These are phyloP conservation scores for Hirtodrosophila duncani DNA, from an alignment of 2,888 invertebrate species.

Conservation along the genomic window DNA sequence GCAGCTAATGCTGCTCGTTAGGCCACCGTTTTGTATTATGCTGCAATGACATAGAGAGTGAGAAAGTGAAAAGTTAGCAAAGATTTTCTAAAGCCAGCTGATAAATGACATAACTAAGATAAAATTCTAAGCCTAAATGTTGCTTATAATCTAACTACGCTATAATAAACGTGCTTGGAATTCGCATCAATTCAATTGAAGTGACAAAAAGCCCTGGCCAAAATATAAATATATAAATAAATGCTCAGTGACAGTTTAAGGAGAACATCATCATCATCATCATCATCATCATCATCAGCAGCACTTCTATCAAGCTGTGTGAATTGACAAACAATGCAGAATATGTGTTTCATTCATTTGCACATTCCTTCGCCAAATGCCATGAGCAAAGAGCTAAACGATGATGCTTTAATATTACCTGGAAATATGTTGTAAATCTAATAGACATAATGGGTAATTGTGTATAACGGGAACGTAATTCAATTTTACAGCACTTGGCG, in stretches of 20 bases:
- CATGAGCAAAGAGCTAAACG: too few relatives aligned
- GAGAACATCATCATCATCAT: too few relatives aligned
- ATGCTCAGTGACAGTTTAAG: too few relatives aligned
- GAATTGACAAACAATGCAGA: constrained; percentile 25
- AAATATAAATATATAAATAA: too few relatives aligned
- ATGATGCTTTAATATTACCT: background rate
- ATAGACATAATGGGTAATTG: too few relatives aligned
- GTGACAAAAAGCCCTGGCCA: constrained; percentile 15
- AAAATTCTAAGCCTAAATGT: background rate
- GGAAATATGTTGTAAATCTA: too few relatives aligned
- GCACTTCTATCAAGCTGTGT: constrained; percentile 6
- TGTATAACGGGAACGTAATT: too few relatives aligned
- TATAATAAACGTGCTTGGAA: background rate
- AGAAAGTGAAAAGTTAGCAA: constrained; percentile 1
- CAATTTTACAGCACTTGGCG: too few relatives aligned
- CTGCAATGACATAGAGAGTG: constrained; percentile 16
- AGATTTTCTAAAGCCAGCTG: too few relatives aligned
- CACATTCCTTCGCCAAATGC: background rate
- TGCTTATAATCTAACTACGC: constrained; percentile 7
- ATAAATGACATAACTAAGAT: constrained; percentile 11
- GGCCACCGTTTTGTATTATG: constrained; percentile 8
- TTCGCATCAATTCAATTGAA: background rate
- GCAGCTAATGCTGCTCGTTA: constrained; percentile 38
- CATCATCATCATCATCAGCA: too few relatives aligned
- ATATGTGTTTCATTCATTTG: background rate